Conservation (phyloP, 37 sponge, comb jelly and placozoan genomes). For the Axinella damicornis region DNA sequence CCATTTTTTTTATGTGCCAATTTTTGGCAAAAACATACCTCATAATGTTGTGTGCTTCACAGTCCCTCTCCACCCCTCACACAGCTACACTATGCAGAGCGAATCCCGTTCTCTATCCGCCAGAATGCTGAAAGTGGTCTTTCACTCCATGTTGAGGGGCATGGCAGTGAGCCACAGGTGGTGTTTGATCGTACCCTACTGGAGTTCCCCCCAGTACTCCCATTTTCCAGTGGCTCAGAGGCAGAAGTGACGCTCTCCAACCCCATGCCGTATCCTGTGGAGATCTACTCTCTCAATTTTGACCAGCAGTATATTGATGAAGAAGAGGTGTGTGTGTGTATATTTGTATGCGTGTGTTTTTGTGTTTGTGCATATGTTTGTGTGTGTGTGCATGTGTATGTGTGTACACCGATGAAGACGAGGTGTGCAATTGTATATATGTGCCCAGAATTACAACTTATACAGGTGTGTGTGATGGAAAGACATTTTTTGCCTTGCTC, state of each 20-base stretch:
- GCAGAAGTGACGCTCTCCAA: slow-evolving; percentile 85
- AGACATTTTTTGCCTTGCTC: too few species aligned
- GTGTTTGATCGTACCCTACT: slow-evolving; percentile 77
- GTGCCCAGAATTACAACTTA: too few species aligned
- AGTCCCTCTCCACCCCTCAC: background rate
- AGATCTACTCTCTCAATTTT: slow-evolving; percentile 96
- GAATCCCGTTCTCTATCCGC: slow-evolving; percentile 77
- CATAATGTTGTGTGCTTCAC: too few species aligned
- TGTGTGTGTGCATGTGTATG: too few species aligned
- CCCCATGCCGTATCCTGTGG: slow-evolving; percentile 88
- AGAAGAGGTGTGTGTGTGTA: slow-evolving; percentile 70
- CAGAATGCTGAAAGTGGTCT: slow-evolving; percentile 73
- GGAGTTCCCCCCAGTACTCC: slow-evolving; percentile 91
- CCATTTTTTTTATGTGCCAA: too few species aligned
- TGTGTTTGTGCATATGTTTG: too few species aligned
- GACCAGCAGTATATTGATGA: slow-evolving; percentile 93
- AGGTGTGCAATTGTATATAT: too few species aligned
- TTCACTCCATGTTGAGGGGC: slow-evolving; percentile 66
- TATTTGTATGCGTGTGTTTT: slow-evolving; percentile 17
- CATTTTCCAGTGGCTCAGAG: slow-evolving; percentile 85
- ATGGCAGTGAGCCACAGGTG: slow-evolving; percentile 89
- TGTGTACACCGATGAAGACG: too few species aligned
- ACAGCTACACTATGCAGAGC: slow-evolving; percentile 79
- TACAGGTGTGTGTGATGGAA: too few species aligned
- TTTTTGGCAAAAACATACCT: too few species aligned